These are phyloP conservation scores for Dicerorhinus sumatrensis DNA, from an alignment of 2,113 vertebrate genomes.

Conservation along the genomic window DNA sequence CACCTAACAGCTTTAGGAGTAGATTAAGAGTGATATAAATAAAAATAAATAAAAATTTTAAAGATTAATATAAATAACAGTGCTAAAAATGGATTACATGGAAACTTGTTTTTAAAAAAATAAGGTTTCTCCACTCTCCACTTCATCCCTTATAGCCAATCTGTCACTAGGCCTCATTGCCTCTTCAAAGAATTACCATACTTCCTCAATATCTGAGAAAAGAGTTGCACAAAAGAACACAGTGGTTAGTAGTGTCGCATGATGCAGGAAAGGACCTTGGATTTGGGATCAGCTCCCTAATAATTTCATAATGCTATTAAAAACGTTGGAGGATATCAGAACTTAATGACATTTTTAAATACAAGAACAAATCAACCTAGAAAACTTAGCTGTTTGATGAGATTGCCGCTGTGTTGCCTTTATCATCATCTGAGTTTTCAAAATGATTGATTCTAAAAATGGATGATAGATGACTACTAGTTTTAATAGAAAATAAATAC, in stretches of 20 bases:
- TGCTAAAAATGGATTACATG: not conserved
- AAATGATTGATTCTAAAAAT: constrained; percentile 6
- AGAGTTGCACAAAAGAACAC: constrained; percentile 19
- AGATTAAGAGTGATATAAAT: not conserved
- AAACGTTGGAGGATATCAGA: not conserved
- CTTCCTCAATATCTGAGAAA: not conserved
- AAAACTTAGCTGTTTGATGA: not conserved
- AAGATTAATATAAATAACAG: constrained; percentile 28
- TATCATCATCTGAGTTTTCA: not conserved
- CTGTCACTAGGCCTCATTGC: not conserved
- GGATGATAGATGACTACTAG: not conserved
- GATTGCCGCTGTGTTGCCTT: not conserved
- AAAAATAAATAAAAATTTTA: not conserved
- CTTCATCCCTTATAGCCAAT: not conserved
- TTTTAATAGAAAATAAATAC: constrained; percentile 19
- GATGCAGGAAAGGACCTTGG: not conserved
- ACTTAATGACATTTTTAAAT: not conserved
- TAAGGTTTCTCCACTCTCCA: not conserved
- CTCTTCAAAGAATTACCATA: not conserved
- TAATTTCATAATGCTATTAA: not conserved
- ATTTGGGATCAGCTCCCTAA: not conserved
- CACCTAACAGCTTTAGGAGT: constrained; percentile 25
- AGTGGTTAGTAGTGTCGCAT: not conserved
- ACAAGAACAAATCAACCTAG: not conserved
- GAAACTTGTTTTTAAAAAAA: constrained; percentile 39